Conservation (phyloP, 2,797 vertebrate genomes). For the Allenopithecus nigroviridis region DNA sequence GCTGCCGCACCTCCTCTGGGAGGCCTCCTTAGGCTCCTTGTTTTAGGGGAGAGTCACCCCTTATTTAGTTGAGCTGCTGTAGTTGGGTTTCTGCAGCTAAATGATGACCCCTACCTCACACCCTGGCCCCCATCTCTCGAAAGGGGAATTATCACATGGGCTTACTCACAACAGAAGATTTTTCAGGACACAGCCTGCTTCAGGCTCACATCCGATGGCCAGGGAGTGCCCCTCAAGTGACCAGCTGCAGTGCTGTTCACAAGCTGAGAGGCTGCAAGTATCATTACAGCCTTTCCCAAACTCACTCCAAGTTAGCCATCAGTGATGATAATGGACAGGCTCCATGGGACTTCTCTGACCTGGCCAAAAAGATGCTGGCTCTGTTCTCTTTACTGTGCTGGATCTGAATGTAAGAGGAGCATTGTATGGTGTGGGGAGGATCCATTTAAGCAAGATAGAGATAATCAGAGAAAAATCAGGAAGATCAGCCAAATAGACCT, state of each 20-base stretch:
- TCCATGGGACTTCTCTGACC: not conserved
- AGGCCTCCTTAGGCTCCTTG: not conserved
- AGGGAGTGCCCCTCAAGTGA: not conserved
- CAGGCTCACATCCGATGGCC: not conserved
- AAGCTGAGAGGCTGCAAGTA: not conserved
- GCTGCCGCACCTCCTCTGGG: not conserved
- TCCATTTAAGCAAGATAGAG: not conserved
- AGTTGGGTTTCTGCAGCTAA: not conserved
- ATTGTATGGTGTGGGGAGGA: not conserved
- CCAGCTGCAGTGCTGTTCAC: not conserved
- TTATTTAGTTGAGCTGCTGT: not conserved
- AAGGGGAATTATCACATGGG: not conserved
- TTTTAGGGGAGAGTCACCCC: no score
- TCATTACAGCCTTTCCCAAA: not conserved
- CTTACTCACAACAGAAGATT: not conserved
- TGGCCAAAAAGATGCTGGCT: not conserved
- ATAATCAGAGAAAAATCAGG: not conserved
- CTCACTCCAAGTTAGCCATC: not conserved
- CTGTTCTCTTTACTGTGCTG: not conserved
- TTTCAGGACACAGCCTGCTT: not conserved
- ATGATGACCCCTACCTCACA: not conserved
- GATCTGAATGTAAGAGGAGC: not conserved
- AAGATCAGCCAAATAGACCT: not conserved
- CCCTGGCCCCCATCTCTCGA: not conserved
- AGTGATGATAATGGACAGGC: not conserved